Evolutionary conservation across 2,888 invertebrate genomes (phyloP), one percentile per base, ranked within the genome.

Genomic region (Automeris io): DNA sequence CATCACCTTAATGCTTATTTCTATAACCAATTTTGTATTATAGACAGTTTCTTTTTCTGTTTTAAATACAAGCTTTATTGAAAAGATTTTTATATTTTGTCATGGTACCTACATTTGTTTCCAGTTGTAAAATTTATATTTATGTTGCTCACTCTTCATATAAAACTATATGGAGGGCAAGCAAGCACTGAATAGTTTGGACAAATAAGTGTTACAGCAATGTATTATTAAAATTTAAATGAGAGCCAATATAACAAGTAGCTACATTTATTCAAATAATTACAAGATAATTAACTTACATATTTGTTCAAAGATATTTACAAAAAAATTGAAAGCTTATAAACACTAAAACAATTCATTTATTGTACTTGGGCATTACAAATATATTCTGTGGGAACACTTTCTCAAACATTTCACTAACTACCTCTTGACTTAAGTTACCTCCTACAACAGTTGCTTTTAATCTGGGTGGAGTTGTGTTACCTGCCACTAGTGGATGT

Each of bases 401-500:
- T 68, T 81, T 83, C 34, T 85, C 81, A 65, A 86, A 83, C 76
- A 86, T 81, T 61, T 83, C 82, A 57, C 59, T 74, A 12, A 86
- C 63, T 45, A 74, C 66, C 40, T 81, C 82, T 56, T 83, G 82
- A 42, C 54, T 63, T 16, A 68, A 57, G 39, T 47, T 61, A 25
- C 77, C 77, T 43, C 88, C 88, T 2, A 88, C 68, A 18, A 89
- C 61, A 11, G 78, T 79, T 23, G 90, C 79, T 66, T 83, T 80
- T 66, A 90, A 75, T 57, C 88, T 81, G 1, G 94, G 93, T 40
- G 93, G 88, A 2, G 88, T 83, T n/a, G 93, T 91, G 65, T 90
- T 90, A 2, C 95, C 95, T 6, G 93, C 89, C 33, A 91, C 86
- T 50, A 94, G 78, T 0, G 96, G 95, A 55, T 94, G 93, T 43